These are phyloP conservation scores for Melieria omissa DNA, from an alignment of 2,888 invertebrate species.

Conservation along the genomic window DNA sequence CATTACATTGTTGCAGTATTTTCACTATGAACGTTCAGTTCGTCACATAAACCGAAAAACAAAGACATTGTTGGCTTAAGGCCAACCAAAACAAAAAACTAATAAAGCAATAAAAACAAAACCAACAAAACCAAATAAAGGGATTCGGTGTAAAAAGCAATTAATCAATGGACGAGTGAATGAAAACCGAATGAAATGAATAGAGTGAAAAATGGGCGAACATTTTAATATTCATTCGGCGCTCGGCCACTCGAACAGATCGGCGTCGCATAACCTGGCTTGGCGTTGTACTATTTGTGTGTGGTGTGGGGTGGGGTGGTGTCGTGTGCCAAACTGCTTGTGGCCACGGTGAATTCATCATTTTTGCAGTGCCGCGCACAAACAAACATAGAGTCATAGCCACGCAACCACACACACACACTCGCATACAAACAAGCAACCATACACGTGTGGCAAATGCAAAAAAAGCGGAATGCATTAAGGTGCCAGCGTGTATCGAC, in stretches of 20 bases:
- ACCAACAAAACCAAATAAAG: slow-evolving; percentile 6
- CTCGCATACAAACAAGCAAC: slow-evolving; percentile 10
- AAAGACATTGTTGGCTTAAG: no score
- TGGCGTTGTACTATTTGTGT: slow-evolving; percentile 5
- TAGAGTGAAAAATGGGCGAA: slow-evolving; percentile 19
- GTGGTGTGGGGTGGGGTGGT: not conserved
- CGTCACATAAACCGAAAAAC: no score
- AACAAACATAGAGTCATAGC: slow-evolving; percentile 9
- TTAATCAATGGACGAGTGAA: slow-evolving; percentile 31
- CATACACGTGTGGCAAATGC: slow-evolving; percentile 41
- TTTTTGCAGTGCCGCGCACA: slow-evolving; percentile 21
- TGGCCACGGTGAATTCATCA: slow-evolving; percentile 35
- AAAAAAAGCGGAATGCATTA: not conserved
- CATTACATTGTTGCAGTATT: no score
- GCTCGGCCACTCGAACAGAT: not conserved
- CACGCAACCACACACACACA: slow-evolving; percentile 26
- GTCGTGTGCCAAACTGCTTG: slow-evolving; percentile 13
- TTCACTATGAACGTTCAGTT: no score
- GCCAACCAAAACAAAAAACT: no score
- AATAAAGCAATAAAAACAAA: no score
- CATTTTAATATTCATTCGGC: slow-evolving; percentile 32
- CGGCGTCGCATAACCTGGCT: no score
- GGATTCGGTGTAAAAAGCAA: slow-evolving; percentile 29
- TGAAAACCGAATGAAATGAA: slow-evolving; percentile 26
- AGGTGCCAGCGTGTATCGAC: slow-evolving; percentile 41